These are phyloP conservation scores for Drosophila subpulchrella DNA, from an alignment of 1,140 invertebrate species.

Conservation along the genomic window DNA sequence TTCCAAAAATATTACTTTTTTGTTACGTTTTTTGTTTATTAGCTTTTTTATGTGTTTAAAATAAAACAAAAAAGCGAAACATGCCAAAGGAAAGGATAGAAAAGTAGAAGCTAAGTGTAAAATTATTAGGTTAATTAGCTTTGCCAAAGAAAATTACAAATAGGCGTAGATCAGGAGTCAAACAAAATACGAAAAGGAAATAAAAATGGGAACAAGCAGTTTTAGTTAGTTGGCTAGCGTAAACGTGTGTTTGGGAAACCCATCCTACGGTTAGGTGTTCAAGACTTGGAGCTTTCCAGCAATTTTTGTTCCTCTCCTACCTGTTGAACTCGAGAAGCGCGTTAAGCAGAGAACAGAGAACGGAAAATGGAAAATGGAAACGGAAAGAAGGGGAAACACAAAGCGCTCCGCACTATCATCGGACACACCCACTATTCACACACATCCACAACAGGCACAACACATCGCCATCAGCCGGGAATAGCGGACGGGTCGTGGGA, in stretches of 20 bases:
- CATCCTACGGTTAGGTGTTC: slow-evolving; percentile 20
- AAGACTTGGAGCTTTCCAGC: slow-evolving; percentile 14
- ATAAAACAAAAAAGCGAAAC: slow-evolving; percentile 4
- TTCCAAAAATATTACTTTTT: neutral
- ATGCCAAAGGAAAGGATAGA: slow-evolving; percentile 31
- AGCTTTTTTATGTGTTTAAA: slow-evolving; percentile 13
- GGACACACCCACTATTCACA: slow-evolving; percentile 6
- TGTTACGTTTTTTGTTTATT: neutral
- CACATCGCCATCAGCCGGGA: slow-evolving; percentile 10
- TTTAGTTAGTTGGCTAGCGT: slow-evolving; percentile 35
- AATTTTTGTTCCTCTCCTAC: slow-evolving; percentile 32
- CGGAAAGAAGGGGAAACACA: slow-evolving; percentile 3
- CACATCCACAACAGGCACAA: slow-evolving; percentile 15
- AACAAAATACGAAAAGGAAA: slow-evolving; percentile 4
- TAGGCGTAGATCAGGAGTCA: neutral
- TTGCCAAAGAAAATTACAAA: slow-evolving; percentile 2
- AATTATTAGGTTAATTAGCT: slow-evolving; percentile 3
- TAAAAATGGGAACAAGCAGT: slow-evolving; percentile 25
- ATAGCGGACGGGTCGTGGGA: slow-evolving; percentile 13
- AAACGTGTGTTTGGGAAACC: slow-evolving; percentile 3
- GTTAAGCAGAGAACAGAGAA: slow-evolving; percentile 35
- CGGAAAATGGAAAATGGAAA: slow-evolving; percentile 19
- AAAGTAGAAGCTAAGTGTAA: neutral
- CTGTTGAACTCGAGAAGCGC: slow-evolving; percentile 30
- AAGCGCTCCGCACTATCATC: slow-evolving; percentile 12